Evolutionary conservation across 2,888 invertebrate species (phyloP).

Genomic region (Mesochorus sp.): DNA sequence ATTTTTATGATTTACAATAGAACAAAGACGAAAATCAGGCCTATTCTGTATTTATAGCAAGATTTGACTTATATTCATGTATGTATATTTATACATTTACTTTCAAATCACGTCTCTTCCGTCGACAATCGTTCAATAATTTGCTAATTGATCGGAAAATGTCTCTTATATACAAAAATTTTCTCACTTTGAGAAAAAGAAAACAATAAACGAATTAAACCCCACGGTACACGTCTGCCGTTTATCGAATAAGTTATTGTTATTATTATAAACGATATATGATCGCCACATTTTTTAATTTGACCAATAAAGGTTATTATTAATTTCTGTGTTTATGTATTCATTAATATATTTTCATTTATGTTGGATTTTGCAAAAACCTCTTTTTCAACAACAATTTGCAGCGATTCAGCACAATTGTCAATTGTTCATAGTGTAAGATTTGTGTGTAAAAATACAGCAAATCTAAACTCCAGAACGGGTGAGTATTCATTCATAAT

Average conservation of each 20-base stretch:
- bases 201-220: constrained; percentile 5
- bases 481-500: constrained; percentile 1
- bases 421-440: background rate
- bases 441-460: background rate
- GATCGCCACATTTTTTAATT: constrained; percentile 19
- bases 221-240: constrained; percentile 30
- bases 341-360: constrained; percentile 43
- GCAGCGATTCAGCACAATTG: background rate
- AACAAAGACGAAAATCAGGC: constrained; percentile 60
- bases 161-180: constrained; percentile 1
- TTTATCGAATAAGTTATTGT: constrained; percentile 37
- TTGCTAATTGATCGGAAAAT: constrained; percentile 42
- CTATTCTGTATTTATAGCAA: constrained; percentile 71
- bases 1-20: constrained; percentile 11
- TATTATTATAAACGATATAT: constrained; percentile 45
- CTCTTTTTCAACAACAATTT: too few species aligned
- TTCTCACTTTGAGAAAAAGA: too few species aligned
- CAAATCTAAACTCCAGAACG: background rate
- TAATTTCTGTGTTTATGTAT: too few species aligned
- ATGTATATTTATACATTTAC: constrained; percentile 30
- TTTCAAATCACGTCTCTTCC: constrained; percentile 43
- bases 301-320: constrained; percentile 58
- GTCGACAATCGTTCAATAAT: constrained; percentile 35
- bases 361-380: too few species aligned
- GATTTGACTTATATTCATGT: constrained; percentile 30